Percentiles rank a stretch among this genome's conserved stretches.
Evolutionary conservation across 2,113 vertebrate species (phyloP).

Genomic region (Etheostoma cragini): DNA sequence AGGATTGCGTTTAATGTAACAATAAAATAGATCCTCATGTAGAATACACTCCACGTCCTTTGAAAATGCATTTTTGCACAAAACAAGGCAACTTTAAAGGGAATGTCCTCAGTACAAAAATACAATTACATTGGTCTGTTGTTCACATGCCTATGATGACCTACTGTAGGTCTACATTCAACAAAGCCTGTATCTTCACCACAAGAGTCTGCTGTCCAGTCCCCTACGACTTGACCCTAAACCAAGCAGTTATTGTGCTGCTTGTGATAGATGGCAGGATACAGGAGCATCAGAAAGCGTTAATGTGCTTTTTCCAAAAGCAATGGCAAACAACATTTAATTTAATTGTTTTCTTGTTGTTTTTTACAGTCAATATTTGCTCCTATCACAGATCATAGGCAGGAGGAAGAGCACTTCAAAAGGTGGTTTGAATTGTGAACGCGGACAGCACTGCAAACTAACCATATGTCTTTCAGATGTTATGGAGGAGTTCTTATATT

Average conservation of each 20-base stretch:
- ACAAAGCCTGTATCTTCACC: not conserved
- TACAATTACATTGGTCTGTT: not conserved
- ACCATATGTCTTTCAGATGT: slow-evolving; percentile 26
- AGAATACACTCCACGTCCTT: no score
- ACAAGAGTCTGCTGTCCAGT: not conserved
- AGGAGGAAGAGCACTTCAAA: not conserved
- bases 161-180: not conserved
- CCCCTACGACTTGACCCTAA: not conserved
- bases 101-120: not conserved
- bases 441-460: not conserved
- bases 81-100: not conserved
- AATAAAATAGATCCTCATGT: no score
- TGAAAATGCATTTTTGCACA: not conserved
- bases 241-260: no score
- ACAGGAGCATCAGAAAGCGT: no score
- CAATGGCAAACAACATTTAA: no score
- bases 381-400: not conserved
- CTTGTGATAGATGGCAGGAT: no score
- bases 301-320: no score
- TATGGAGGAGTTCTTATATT: not conserved
- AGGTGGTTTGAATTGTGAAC: not conserved
- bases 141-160: not conserved
- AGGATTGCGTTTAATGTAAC: not conserved
- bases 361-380: not conserved
- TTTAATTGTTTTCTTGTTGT: not conserved